Conservation (phyloP, 2,888 invertebrate species). For the Hirtodrosophila confusa region DNA sequence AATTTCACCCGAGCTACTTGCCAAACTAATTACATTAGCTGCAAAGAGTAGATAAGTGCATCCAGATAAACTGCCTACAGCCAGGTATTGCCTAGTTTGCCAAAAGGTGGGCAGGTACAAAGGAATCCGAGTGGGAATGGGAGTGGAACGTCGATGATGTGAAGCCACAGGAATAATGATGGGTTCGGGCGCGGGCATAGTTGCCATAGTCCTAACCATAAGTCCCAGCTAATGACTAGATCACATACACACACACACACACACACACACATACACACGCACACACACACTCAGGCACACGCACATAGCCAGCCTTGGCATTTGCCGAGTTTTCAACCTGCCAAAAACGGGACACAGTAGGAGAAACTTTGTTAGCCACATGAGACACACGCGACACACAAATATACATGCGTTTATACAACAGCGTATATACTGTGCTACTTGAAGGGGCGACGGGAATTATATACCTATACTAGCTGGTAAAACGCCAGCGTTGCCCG, state of each 20-base stretch:
- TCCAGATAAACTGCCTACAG: conserved; percentile 5
- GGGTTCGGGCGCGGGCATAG: conserved; percentile 8
- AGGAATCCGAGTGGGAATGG: no score
- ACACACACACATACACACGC: conserved; percentile 6
- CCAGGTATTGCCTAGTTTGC: no score
- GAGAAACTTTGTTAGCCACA: conserved; percentile 20
- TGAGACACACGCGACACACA: background rate
- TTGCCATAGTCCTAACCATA: conserved; percentile 25
- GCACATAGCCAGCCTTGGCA: background rate
- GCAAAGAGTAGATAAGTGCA: conserved; percentile 43
- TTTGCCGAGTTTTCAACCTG: conserved; percentile 23
- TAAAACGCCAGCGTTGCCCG: no score
- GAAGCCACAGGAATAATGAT: conserved; percentile 11
- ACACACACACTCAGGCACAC: background rate
- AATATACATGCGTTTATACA: no score
- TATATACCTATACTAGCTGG: no score
- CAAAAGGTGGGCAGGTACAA: no score
- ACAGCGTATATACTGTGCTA: no score
- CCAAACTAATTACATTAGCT: conserved; percentile 61
- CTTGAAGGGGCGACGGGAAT: no score
- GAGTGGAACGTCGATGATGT: background rate
- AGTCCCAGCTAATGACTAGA: conserved; percentile 42
- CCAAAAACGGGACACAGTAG: conserved; percentile 12
- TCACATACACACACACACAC: conserved; percentile 3
- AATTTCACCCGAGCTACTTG: conserved; percentile 43